Percentiles rank a stretch among this genome's conserved stretches.
Evolutionary conservation across 1,140 invertebrate genomes (phyloP).

Genomic region (Diabrotica undecimpunctata): DNA sequence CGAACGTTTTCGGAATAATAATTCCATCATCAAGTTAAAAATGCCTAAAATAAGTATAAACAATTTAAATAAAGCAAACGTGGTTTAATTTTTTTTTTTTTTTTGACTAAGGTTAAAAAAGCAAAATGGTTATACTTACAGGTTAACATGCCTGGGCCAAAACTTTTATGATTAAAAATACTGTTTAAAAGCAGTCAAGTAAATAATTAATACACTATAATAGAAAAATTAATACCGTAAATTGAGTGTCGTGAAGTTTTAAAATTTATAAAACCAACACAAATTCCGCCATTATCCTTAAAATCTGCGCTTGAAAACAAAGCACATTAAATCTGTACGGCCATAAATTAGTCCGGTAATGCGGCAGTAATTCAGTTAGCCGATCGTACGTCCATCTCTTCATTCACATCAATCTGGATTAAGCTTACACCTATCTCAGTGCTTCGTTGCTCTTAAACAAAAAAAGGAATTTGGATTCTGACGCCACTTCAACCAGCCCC

Average conservation of each 20-base stretch:
- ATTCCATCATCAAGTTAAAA: too few relatives aligned
- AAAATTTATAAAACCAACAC: conserved; percentile 27
- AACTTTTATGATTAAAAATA: too few relatives aligned
- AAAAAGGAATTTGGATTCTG: not conserved
- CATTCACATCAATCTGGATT: conserved; percentile 38
- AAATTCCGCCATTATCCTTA: conserved; percentile 30
- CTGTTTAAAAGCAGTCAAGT: too few relatives aligned
- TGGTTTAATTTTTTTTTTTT: too few relatives aligned
- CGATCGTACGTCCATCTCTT: conserved; percentile 36
- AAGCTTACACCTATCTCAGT: conserved; percentile 34
- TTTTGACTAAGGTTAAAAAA: too few relatives aligned
- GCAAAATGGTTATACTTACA: too few relatives aligned
- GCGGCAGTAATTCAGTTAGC: conserved; percentile 39
- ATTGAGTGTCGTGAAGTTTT: not conserved
- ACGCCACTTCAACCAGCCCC: not conserved
- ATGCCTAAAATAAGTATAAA: too few relatives aligned
- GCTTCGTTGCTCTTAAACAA: conserved; percentile 18
- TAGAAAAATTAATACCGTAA: not conserved
- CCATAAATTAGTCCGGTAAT: conserved; percentile 37
- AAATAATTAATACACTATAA: not conserved
- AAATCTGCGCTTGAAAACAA: conserved; percentile 32
- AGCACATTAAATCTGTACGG: conserved; percentile 35
- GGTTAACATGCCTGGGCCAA: too few relatives aligned
- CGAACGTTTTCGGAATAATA: too few relatives aligned
- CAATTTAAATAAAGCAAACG: too few relatives aligned